These are phyloP conservation scores for Brachionus asplanchnoidis DNA, from an alignment of 1,140 invertebrate genomes.

Conservation along the genomic window DNA sequence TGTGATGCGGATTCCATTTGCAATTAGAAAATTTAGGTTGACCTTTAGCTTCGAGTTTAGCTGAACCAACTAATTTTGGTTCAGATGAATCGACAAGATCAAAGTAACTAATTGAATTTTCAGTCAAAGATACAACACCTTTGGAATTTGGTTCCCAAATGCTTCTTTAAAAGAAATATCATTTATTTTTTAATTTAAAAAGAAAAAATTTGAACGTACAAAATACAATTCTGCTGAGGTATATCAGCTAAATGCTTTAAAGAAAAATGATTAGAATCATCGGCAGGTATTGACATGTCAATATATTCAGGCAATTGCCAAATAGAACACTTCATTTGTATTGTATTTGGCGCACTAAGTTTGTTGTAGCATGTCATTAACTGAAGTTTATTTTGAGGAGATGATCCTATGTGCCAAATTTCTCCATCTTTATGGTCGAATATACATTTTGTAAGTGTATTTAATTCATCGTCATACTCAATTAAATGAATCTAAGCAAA, in stretches of 20 bases:
- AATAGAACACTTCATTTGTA: conserved; percentile 20
- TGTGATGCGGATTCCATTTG: conserved; percentile 34
- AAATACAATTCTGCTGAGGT: neutral
- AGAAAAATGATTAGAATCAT: conserved; percentile 10
- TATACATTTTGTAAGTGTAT: conserved; percentile 23
- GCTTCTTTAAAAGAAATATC: neutral
- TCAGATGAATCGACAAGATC: neutral
- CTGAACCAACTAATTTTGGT: conserved; percentile 2
- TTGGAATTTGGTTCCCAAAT: conserved; percentile 16
- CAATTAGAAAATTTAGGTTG: conserved; percentile 34
- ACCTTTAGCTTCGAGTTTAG: conserved; percentile 35
- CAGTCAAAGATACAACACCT: neutral
- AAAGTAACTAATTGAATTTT: conserved; percentile 5
- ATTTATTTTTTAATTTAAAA: neutral
- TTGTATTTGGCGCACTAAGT: neutral
- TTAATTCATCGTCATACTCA: conserved; percentile 32
- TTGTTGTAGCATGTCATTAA: conserved; percentile 35
- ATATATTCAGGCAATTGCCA: conserved; percentile 3
- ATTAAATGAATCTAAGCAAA: conserved; percentile 22
- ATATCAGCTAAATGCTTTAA: conserved; percentile 1
- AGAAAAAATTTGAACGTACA: neutral
- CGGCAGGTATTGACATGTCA: conserved; percentile 20
- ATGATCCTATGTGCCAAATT: conserved; percentile 39
- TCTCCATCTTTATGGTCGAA: conserved; percentile 29
- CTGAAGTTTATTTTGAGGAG: conserved; percentile 39